Evolutionary conservation across 2,888 invertebrate genomes (phyloP).

Genomic region (Heliconius aoede): DNA sequence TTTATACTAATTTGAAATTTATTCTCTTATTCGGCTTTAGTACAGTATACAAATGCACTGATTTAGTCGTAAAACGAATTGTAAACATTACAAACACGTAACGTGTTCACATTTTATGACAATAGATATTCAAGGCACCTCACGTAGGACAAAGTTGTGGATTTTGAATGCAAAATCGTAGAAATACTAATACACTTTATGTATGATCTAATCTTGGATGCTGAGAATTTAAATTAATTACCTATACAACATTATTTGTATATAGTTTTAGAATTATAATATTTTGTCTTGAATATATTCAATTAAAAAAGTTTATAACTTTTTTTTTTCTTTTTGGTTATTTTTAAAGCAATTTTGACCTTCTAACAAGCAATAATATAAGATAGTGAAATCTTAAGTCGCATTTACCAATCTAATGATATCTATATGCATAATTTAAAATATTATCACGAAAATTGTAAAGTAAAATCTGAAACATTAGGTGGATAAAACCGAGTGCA

Average conservation of each 20-base stretch:
- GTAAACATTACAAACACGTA: conserved; percentile 29
- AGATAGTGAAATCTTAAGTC: background rate
- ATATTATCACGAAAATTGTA: too few species aligned
- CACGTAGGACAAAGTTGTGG: conserved; percentile 46
- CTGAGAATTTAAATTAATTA: conserved; percentile 8
- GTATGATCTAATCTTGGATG: background rate
- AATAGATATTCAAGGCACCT: conserved; percentile 40
- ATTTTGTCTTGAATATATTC: background rate
- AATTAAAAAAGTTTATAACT: background rate
- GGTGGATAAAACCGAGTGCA: too few species aligned
- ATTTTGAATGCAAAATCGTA: conserved; percentile 32
- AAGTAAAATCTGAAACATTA: too few species aligned
- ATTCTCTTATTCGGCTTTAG: background rate
- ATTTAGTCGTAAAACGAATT: conserved; percentile 32
- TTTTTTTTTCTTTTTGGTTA: background rate
- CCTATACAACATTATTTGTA: background rate
- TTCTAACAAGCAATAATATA: background rate
- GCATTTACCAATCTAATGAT: background rate
- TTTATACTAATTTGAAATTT: background rate
- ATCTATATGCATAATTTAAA: too few species aligned
- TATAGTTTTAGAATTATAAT: background rate
- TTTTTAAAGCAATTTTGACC: background rate
- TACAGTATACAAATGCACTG: conserved; percentile 19
- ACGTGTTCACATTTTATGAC: conserved; percentile 29
- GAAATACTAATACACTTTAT: conserved; percentile 23